Conservation (phyloP, 2,888 invertebrate species). For the Eupithecia subumbrata region DNA sequence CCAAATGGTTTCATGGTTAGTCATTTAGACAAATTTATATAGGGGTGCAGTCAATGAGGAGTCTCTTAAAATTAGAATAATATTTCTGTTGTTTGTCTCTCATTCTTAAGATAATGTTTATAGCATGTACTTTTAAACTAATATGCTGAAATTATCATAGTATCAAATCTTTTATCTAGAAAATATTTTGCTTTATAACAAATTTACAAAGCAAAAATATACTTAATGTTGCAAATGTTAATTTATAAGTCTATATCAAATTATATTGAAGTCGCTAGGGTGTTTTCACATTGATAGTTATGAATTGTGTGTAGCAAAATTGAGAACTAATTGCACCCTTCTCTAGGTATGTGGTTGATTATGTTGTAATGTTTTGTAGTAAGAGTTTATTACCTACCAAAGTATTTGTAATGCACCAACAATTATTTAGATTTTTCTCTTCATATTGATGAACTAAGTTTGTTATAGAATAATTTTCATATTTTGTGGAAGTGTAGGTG, state of each 20-base stretch:
- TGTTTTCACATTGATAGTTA: conserved; percentile 61
- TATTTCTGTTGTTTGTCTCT: conserved; percentile 41
- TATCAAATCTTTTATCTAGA: conserved; percentile 41
- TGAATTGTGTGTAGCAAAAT: conserved; percentile 61
- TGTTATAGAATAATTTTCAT: conserved; percentile 76
- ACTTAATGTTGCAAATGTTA: conserved; percentile 46
- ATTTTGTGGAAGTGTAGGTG: conserved; percentile 75
- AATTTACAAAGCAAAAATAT: conserved; percentile 40
- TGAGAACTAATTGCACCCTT: conserved; percentile 67
- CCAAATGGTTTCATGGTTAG: conserved; percentile 56
- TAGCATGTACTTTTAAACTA: conserved; percentile 48
- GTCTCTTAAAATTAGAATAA: conserved; percentile 45
- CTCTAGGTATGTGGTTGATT: conserved; percentile 64
- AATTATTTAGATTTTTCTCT: conserved; percentile 69
- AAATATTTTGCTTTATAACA: conserved; percentile 42
- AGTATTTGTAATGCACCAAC: conserved; percentile 69
- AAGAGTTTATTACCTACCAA: conserved; percentile 55
- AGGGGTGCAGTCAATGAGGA: conserved; percentile 73
- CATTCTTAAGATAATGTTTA: conserved; percentile 46
- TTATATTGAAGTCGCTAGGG: conserved; percentile 57
- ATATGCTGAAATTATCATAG: conserved; percentile 51
- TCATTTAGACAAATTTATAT: conserved; percentile 36
- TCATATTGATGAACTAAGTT: conserved; percentile 71
- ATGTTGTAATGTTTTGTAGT: conserved; percentile 65
- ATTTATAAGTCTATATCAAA: conserved; percentile 45